Conservation (phyloP, 1,140 invertebrate genomes). For the Drosophila malerkotliana region DNA sequence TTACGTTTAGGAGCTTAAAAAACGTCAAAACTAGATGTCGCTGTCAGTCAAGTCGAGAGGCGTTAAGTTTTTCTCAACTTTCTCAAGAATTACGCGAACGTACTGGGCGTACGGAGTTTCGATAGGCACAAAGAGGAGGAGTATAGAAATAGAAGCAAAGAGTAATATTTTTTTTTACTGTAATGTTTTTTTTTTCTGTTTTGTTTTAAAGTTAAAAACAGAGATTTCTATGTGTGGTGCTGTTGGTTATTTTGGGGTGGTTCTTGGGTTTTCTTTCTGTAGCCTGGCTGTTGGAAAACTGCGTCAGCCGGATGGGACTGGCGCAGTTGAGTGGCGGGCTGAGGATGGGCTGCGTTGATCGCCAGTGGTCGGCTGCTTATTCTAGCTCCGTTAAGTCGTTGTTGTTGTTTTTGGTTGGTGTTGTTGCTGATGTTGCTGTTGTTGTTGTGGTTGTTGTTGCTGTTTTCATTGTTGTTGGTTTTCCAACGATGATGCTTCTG, state of each 20-base stretch:
- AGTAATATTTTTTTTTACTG: slow-evolving; percentile 40
- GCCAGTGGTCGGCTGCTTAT: slow-evolving; percentile 72
- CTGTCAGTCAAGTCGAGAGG: slow-evolving; percentile 40
- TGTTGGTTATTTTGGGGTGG: slow-evolving; percentile 54
- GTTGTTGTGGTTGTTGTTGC: slow-evolving; percentile 8
- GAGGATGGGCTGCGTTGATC: slow-evolving; percentile 80
- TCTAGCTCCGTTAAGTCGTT: slow-evolving; percentile 79
- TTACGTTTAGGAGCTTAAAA: slow-evolving; percentile 81
- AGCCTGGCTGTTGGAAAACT: slow-evolving; percentile 52
- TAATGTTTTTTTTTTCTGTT: slow-evolving; percentile 9
- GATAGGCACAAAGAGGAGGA: slow-evolving; percentile 79
- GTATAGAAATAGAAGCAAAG: slow-evolving; percentile 74
- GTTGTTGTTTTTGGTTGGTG: slow-evolving; percentile 40
- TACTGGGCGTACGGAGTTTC: slow-evolving; percentile 61
- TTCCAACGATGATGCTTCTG: slow-evolving; percentile 68
- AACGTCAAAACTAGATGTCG: slow-evolving; percentile 74
- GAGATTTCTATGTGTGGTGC: slow-evolving; percentile 54
- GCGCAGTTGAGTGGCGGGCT: slow-evolving; percentile 77
- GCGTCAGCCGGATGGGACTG: slow-evolving; percentile 63
- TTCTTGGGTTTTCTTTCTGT: slow-evolving; percentile 33
- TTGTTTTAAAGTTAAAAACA: slow-evolving; percentile 8
- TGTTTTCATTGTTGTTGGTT: slow-evolving; percentile 11
- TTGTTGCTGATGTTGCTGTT: slow-evolving; percentile 12
- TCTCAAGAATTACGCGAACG: slow-evolving; percentile 57
- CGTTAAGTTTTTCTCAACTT: slow-evolving; percentile 30